Evolutionary conservation across 2,888 invertebrate genomes (phyloP), one percentile per base, ranked within the genome.

Genomic region (Cosmia trapezina): DNA sequence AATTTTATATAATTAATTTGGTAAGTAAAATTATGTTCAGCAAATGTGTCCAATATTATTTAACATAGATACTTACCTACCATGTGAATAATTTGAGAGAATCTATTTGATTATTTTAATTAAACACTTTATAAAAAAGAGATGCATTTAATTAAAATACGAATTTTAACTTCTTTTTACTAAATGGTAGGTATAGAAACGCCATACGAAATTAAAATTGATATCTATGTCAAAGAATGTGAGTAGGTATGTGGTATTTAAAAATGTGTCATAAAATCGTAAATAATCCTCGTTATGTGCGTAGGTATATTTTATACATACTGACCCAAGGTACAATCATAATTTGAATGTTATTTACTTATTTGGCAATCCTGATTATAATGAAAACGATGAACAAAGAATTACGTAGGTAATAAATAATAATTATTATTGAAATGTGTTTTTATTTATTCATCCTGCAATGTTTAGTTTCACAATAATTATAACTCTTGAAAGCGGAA

Each of bases 321-420:
- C 76, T 75, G 84, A 82, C 79, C 82, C 81, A 81, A 83, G 77
- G 74, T 76, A 77, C 37, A 76, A 74, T 81, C 85, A 83, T 81
- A 78, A 87, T 86, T 74, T 76, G 72, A 80, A 86, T 78, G 84
- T 80, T 83, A 80, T 81, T 83, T 81, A 76, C 81, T 67, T 87
- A 80, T 80, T 88, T 89, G 88, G 90, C 87, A 77, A 85, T 84
- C 79, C 73, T 85, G 80, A 84, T 80, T 75, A 82, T 88, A 85
- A 84, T 87, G 70, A 88, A 87, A 86, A 80, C 74, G 90, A 91
- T 85, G 91, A 93, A 93, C 93, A 94, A 94, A 93, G 89, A 92
- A 90, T 91, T 93, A 93, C 88, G 88, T 93, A n/a, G n/a, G n/a
- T n/a, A 93, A 91, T 93, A 93, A 93, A 93, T 89, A 89, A 91